Base-by-base conservation (phyloP, 2,888 invertebrate species). In the Vanessa cardui region DNA sequence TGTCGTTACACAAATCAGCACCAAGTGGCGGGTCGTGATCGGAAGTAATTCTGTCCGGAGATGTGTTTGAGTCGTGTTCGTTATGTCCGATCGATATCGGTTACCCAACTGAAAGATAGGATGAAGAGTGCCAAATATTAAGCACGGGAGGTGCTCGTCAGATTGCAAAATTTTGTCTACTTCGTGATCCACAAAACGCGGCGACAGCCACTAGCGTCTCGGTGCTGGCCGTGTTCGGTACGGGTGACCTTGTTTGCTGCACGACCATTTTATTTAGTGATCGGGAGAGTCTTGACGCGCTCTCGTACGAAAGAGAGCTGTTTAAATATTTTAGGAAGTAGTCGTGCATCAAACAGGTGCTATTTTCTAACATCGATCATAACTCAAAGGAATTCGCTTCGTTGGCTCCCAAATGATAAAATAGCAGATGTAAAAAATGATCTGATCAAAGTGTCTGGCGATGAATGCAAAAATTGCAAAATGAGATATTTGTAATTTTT, bases 361-460 rank as follows among this genome's bases (percentile, higher is more conserved):
- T 20, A 76, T 72, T 78, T 74, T 81, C 88, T 89, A 89, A 90
- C 91, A 89, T 86, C 85, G 86, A 91, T 83, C 76, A 76, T 76
- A 73, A 74, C 72, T 78, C 75, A 82, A 79, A 87, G 83, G 83
- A 86, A 84, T 79, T 86, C 64, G 82, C 76, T 84, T 81, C 78
- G 77, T 76, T 86, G 90, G 91, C 91, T 87, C 87, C 90, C 86
- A 92, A 92, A 92, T 90, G 91, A 91, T 91, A 91, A 90, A 90
- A 80, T 87, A 87, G 89, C 90, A 80, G 82, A 86, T 85, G 86
- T 82, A 80, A 72, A 77, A 78, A 79, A 56, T 56, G 56, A 80
- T 77, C 76, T 77, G 81, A 70, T 78, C 68, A 39, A n/a, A 76
- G 76, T 83, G 86, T 82, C 83, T 79, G 75, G 73, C 74, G 78